A percentile compares a stretch with the other conserved stretches of the same genome.
Conservation (phyloP, 1,140 invertebrate genomes). For the Penaeus indicus region DNA sequence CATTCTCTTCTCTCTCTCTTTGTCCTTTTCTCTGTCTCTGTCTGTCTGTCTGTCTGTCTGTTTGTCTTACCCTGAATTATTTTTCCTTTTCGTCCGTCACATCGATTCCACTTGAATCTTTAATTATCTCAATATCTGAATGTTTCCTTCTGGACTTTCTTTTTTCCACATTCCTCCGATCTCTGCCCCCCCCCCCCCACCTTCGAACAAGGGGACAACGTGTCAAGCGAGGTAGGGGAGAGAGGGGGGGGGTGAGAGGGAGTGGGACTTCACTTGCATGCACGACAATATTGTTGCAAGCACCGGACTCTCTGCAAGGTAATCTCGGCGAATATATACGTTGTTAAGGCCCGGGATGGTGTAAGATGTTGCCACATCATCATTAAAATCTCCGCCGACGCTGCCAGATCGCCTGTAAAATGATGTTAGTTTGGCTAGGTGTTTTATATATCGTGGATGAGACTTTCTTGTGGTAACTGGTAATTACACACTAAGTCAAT, state of each 20-base stretch:
- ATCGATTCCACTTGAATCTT: neutral
- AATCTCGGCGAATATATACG: no score
- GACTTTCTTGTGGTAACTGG: constrained; percentile 6
- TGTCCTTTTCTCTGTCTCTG: neutral
- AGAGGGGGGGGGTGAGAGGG: neutral
- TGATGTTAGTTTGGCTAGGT: neutral
- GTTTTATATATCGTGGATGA: neutral
- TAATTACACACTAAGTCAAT: constrained; percentile 35
- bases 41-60: neutral
- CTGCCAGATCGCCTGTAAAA: no score
- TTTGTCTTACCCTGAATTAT: neutral
- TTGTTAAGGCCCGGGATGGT: neutral
- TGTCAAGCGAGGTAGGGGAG: no score
- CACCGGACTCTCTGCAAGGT: no score
- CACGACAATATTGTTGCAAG: no score
- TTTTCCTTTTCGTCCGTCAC: neutral
- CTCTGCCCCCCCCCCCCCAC: neutral
- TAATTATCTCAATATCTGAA: neutral
- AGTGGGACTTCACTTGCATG: no score
- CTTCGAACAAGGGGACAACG: neutral
- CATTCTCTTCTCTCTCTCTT: neutral
- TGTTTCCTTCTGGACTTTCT: neutral
- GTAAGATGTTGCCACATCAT: constrained; percentile 41
- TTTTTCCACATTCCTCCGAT: neutral
- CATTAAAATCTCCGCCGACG: neutral